Evolutionary conservation across 1,140 invertebrate species (phyloP).

Genomic region (Chlorops oryzae): DNA sequence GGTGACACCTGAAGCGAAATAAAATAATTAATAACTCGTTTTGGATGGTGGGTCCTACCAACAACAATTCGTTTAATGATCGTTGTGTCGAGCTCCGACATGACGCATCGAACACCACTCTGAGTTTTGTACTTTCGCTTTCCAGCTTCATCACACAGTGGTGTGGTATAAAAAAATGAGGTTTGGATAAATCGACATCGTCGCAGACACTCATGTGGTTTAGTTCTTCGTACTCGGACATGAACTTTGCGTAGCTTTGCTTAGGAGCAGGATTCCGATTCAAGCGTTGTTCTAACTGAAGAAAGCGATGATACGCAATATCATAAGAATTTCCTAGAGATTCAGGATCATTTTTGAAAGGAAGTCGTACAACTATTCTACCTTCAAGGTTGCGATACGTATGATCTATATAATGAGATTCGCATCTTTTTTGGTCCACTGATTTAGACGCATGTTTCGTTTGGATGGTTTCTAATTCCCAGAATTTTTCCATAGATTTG

Average conservation of each 20-base stretch:
- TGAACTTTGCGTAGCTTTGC: slow-evolving; percentile 24
- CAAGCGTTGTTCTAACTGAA: slow-evolving; percentile 23
- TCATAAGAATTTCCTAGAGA: slow-evolving; percentile 9
- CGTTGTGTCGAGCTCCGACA: slow-evolving; percentile 15
- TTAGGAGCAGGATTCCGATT: slow-evolving; percentile 12
- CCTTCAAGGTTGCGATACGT: slow-evolving; percentile 16
- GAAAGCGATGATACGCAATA: slow-evolving; percentile 19
- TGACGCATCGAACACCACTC: slow-evolving; percentile 32
- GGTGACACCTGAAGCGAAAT: slow-evolving; percentile 39
- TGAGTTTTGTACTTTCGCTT: slow-evolving; percentile 23
- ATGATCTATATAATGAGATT: slow-evolving; percentile 19
- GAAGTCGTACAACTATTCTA: slow-evolving; percentile 21
- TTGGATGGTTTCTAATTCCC: slow-evolving; percentile 28
- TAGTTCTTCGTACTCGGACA: slow-evolving; percentile 27
- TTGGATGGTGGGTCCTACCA: slow-evolving; percentile 43
- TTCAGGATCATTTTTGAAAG: slow-evolving; percentile 19
- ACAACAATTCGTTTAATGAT: slow-evolving; percentile 41
- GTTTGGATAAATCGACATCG: neutral
- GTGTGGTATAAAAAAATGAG: slow-evolving; percentile 29
- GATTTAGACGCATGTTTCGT: neutral
- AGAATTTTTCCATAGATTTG: slow-evolving; percentile 12
- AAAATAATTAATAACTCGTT: slow-evolving; percentile 46
- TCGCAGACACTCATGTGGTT: slow-evolving; percentile 24
- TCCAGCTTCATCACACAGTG: slow-evolving; percentile 25
- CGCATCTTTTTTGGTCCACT: slow-evolving; percentile 13